phyloP scores from a whole-genome alignment of 2,888 invertebrate genomes.

The Sarcophaga caerulescens region DNA sequence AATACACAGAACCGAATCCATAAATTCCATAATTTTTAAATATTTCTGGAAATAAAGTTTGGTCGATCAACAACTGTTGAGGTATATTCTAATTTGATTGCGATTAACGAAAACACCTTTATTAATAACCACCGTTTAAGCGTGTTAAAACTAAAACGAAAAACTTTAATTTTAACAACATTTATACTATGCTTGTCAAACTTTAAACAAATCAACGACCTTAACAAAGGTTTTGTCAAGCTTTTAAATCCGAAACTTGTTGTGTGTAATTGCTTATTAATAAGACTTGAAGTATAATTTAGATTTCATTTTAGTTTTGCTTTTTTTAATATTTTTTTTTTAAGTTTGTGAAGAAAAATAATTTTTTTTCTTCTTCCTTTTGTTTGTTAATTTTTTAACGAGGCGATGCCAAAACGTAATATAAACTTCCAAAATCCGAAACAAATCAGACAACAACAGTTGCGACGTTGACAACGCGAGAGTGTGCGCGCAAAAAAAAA shows the following conservation, averaged over 20 bases:
- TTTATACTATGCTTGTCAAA: too few species aligned
- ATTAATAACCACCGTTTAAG: too few species aligned
- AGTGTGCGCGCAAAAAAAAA: conserved; percentile 55
- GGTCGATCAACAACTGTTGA: too few species aligned
- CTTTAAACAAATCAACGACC: too few species aligned
- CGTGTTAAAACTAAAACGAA: too few species aligned
- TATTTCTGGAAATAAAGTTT: too few species aligned
- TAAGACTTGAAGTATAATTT: background rate
- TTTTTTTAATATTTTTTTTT: conserved; percentile 12
- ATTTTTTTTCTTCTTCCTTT: background rate
- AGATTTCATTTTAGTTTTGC: conserved; percentile 9
- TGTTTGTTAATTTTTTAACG: conserved; percentile 60
- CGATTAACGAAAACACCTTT: too few species aligned
- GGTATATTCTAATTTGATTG: too few species aligned
- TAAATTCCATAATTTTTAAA: too few species aligned
- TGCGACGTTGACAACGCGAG: conserved; percentile 51
- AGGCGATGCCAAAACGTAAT: conserved; percentile 51
- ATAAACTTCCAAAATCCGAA: conserved; percentile 59
- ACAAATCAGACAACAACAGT: conserved; percentile 65
- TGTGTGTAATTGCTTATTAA: background rate
- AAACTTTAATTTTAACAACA: too few species aligned
- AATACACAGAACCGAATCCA: too few species aligned
- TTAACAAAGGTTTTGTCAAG: background rate
- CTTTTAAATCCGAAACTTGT: background rate
- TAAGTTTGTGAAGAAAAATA: conserved; percentile 37